Conservation (phyloP, 2,888 invertebrate genomes). For the Hydroisotoma schaefferi region DNA sequence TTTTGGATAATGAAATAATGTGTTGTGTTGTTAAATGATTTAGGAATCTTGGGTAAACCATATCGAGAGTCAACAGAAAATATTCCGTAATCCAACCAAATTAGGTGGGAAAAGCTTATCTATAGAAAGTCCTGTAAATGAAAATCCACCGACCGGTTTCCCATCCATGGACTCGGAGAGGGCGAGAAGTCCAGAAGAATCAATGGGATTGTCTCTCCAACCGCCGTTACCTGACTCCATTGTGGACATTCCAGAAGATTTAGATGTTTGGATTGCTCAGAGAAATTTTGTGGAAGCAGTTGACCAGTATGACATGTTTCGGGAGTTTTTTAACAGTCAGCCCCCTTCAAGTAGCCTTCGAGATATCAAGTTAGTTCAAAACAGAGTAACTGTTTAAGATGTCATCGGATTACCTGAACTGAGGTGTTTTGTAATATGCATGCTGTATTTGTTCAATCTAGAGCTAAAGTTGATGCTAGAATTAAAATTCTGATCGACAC, state of each 20-base stretch:
- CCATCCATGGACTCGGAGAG: slow-evolving; percentile 51
- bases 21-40: not conserved
- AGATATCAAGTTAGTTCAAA: slow-evolving; percentile 55
- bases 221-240: slow-evolving; percentile 70
- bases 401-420: not conserved
- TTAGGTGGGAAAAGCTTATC: slow-evolving; percentile 24
- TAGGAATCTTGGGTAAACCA: slow-evolving; percentile 47
- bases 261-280: slow-evolving; percentile 92
- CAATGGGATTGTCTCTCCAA: slow-evolving; percentile 33
- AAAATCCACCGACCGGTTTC: slow-evolving; percentile 54
- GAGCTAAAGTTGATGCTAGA: slow-evolving; percentile 62
- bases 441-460: slow-evolving; percentile 50
- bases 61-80: slow-evolving; percentile 46
- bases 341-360: slow-evolving; percentile 53
- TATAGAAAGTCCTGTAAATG: slow-evolving; percentile 52
- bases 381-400: not conserved
- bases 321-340: slow-evolving; percentile 41
- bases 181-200: slow-evolving; percentile 47
- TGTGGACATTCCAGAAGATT: slow-evolving; percentile 83
- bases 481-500: slow-evolving; percentile 78
- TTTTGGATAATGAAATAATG: not conserved
- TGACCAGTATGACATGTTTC: slow-evolving; percentile 52
- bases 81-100: slow-evolving; percentile 44
- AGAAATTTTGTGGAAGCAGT: slow-evolving; percentile 92
- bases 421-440: not conserved